Evolutionary conservation across 2,888 invertebrate genomes (phyloP), one percentile per base, ranked within the genome.

Genomic region (Ferrisia virgata): DNA sequence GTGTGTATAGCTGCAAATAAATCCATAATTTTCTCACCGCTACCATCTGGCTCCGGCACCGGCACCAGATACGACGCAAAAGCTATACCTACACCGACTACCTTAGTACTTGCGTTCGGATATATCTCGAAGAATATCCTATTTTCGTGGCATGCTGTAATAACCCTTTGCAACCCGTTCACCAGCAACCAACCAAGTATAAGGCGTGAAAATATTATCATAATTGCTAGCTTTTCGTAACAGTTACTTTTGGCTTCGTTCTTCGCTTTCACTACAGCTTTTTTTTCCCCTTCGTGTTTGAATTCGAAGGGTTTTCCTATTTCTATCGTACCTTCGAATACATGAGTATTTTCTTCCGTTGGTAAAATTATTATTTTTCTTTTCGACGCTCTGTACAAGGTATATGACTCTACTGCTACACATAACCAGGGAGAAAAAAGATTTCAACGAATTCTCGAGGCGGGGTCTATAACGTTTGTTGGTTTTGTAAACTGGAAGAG

Each of bases 1-100:
- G n/a, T n/a, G 15, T 22, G 22, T 18, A 18, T 53, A 64, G 64
- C 31, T 13, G 28, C 25, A 64, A 15, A 64, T 64, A 64, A 64
- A 64, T 64, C 64, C 64, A 64, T 64, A 64, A 64, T 64, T 28
- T 64, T 64, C 64, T 64, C 64, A 64, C 64, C 25, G 64, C 53
- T 53, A 22, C 53, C 64, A 64, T 64, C 64, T 64, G 64, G 64
- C 53, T 53, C 53, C 64, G 64, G 28, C 6, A 64, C 64, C 64
- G 28, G 28, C 18, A 47, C 13, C 40, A 8, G 13, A 40, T 11
- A 40, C 40, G 40, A 64, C 28, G 28, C 64, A 64, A 64, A 64
- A 64, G 64, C 64, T 58, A 25, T 25, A n/a, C n/a, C n/a, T n/a
- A n/a, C n/a, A n/a, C n/a, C n/a, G n/a, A n/a, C n/a, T n/a, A n/a